These are phyloP conservation scores for Dicaeum eximium DNA, from an alignment of 2,113 vertebrate genomes.

Conservation along the genomic window DNA sequence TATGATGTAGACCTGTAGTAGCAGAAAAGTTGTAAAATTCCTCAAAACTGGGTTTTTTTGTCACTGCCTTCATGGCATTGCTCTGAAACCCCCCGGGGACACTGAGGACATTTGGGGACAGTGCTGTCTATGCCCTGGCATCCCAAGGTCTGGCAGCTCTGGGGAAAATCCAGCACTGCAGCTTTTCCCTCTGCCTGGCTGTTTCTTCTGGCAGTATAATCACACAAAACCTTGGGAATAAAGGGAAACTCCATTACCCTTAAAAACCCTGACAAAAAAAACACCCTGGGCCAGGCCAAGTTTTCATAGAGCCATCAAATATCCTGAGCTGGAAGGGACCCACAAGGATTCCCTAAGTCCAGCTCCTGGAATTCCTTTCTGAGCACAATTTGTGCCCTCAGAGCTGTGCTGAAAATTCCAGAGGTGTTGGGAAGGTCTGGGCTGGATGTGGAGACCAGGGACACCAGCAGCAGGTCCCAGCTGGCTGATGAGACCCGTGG, in stretches of 20 bases:
- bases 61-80: background rate
- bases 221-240: background rate
- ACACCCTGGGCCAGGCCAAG: background rate
- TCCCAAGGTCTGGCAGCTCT: background rate
- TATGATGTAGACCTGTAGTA: no score
- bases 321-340: background rate
- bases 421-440: background rate
- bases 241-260: background rate
- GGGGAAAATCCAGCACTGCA: background rate
- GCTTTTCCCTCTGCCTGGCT: background rate
- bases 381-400: fast-evolving
- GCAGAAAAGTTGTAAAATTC: background rate
- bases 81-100: background rate
- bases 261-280: background rate
- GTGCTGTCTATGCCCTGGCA: background rate
- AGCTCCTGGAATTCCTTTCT: background rate
- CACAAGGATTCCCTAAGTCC: background rate
- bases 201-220: background rate
- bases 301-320: background rate
- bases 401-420: background rate
- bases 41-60: background rate
- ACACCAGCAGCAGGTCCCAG: background rate
- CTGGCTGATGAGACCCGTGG: background rate
- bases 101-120: background rate
- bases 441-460: fast-evolving